These are phyloP conservation scores for Scyliorhinus canicula DNA, from an alignment of 2,797 vertebrate genomes.

Conservation along the genomic window DNA sequence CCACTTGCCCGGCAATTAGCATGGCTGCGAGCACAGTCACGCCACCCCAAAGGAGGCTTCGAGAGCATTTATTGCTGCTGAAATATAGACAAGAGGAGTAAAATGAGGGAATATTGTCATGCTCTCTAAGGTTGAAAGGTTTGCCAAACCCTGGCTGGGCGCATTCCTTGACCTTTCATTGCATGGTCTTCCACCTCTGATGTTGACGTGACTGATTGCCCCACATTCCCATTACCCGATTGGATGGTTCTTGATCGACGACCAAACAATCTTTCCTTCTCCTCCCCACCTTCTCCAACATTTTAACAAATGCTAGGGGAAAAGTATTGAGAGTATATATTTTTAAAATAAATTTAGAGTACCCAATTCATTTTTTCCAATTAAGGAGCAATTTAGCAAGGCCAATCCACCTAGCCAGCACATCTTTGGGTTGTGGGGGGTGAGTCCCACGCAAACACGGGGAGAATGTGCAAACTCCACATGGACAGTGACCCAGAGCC, in stretches of 20 bases:
- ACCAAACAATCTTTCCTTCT: not conserved
- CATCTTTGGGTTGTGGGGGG: too few species aligned
- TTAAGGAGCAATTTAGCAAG: too few species aligned
- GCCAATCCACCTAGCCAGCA: too few species aligned
- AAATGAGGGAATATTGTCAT: not conserved
- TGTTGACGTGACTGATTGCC: not conserved
- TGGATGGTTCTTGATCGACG: not conserved
- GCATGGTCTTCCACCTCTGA: not conserved
- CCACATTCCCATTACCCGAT: not conserved
- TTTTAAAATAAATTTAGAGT: too few species aligned
- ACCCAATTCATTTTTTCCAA: too few species aligned
- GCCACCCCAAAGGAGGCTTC: constrained; percentile 59
- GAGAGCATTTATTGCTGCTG: constrained; percentile 51
- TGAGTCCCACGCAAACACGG: too few species aligned
- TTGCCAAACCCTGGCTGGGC: not conserved
- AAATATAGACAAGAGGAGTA: not conserved
- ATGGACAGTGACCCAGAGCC: too few species aligned
- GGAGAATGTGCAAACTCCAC: too few species aligned
- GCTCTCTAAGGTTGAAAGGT: constrained; percentile 39
- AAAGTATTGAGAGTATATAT: not conserved
- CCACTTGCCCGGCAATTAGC: constrained; percentile 78
- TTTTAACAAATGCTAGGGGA: not conserved
- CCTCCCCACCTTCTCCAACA: not conserved
- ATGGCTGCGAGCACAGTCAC: constrained; percentile 75
- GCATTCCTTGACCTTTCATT: not conserved